These are phyloP conservation scores for Laothoe populi DNA, from an alignment of 2,888 invertebrate genomes.

Conservation along the genomic window DNA sequence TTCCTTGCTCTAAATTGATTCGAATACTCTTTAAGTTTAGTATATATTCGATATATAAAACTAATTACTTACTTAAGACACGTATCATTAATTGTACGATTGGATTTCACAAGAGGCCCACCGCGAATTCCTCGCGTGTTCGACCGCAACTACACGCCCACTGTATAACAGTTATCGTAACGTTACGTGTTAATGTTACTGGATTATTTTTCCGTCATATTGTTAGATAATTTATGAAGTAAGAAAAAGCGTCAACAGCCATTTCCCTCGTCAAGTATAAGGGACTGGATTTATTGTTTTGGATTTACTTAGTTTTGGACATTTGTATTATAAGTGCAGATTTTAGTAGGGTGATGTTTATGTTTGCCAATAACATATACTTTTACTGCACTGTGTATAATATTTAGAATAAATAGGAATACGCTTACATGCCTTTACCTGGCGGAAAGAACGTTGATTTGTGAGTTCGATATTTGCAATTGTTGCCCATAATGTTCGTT, in stretches of 20 bases:
- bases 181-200: conserved; percentile 7
- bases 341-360: too few relatives aligned
- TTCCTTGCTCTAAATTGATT: too few relatives aligned
- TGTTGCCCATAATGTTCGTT: too few relatives aligned
- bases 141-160: conserved; percentile 1
- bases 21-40: neutral
- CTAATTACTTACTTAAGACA: neutral
- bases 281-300: conserved; percentile 2
- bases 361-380: too few relatives aligned
- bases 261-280: conserved; percentile 5
- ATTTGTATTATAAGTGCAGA: neutral
- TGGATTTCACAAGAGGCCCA: conserved; percentile 16
- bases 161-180: conserved; percentile 21
- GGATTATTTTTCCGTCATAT: conserved; percentile 11
- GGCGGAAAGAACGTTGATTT: too few relatives aligned
- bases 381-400: too few relatives aligned
- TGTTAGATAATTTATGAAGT: conserved; percentile 19
- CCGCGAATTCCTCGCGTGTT: conserved; percentile 17
- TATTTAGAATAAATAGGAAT: too few relatives aligned
- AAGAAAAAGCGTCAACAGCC: neutral
- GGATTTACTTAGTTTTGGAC: too few relatives aligned
- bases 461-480: too few relatives aligned
- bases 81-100: conserved; percentile 14
- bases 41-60: neutral
- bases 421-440: too few relatives aligned